Evolutionary conservation across 2,797 vertebrate genomes (phyloP), one percentile per base, ranked within the genome.

Genomic region (Macropodus opercularis): DNA sequence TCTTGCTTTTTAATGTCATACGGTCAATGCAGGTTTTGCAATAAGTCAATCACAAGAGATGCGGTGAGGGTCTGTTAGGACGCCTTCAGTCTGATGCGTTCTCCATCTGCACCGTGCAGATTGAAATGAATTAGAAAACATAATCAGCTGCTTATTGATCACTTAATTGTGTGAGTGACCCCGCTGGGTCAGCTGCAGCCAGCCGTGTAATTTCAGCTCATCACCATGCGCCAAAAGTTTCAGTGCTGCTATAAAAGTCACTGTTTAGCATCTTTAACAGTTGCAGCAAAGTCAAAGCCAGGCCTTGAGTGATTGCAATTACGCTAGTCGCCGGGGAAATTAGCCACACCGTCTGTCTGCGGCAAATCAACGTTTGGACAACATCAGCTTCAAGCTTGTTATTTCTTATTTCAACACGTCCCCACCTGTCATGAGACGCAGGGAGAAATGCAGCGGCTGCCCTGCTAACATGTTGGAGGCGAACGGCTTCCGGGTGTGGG

Each of bases 371-470:
- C 22, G 17, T 34, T 56, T 41, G 15, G 35, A 35, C 4, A 48
- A 41, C 19, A 4, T 36, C 35, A 51, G 55, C 21, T 15, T 15
- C 0, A 5, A 38, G 41, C 69, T 66, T 54, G 34, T 34, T 2
- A 2, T 6, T 23, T 18, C 8, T 13, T 3, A 3, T 6, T 11
- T 19, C 22, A 22, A 50, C 6, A 3, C 6, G n/a, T 31, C 9
- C 79, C 17, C 65, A 90, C 90, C 86, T 64, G 79, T 84, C 89
- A 91, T 83, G 66, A 93, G 81, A 11, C 44, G 76, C 52, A 91
- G 76, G 23, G 85, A 84, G 85, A 93, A 90, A 13, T 40, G 51
- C n/a, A 89, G 78, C 42, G 17, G 50, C 21, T 84, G 76, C 5
- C 86, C 69, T 0, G 73, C 61, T 0, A 66, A 14, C 53, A 39